phyloP scores from a whole-genome alignment of 35 echinoderm and acorn worm genomes.

The Ophiothrix spiculata region DNA sequence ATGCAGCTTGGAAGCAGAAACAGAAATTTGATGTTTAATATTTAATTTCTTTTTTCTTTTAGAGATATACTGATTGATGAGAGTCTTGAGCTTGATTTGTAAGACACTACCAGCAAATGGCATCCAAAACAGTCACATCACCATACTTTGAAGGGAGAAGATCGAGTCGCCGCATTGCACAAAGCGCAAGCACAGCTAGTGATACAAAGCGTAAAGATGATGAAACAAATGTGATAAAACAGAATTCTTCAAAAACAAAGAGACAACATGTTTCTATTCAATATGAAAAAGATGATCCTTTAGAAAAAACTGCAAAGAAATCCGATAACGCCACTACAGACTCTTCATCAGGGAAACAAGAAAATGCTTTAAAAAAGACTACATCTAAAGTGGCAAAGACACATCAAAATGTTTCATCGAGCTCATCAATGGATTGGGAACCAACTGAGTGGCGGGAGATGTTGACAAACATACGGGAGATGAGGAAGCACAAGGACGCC shows the following conservation, averaged over 20 bases:
- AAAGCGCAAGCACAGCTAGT: neutral
- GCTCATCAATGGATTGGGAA: slow-evolving; percentile 29
- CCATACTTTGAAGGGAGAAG: neutral
- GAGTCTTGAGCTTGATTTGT: too few species aligned
- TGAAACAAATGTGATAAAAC: neutral
- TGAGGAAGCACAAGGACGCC: slow-evolving; percentile 82
- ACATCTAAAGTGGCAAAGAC: too few species aligned
- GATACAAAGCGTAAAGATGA: neutral
- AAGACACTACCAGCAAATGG: too few species aligned
- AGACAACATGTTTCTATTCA: slow-evolving; percentile 9
- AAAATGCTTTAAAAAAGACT: too few species aligned
- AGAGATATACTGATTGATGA: too few species aligned
- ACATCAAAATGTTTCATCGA: neutral
- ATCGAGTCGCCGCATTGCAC: neutral
- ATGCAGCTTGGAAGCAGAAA: too few species aligned
- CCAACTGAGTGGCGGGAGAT: slow-evolving; percentile 69
- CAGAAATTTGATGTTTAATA: too few species aligned
- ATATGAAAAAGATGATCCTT: slow-evolving; percentile 1
- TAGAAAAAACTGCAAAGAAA: neutral
- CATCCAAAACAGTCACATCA: too few species aligned
- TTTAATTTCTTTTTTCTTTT: too few species aligned
- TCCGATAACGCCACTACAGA: neutral
- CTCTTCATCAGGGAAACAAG: too few species aligned
- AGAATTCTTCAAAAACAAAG: slow-evolving; percentile 15
- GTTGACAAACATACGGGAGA: slow-evolving; percentile 69